Base-by-base conservation (phyloP, 2,797 vertebrate species). In the Pseudomugil gertrudae region DNA sequence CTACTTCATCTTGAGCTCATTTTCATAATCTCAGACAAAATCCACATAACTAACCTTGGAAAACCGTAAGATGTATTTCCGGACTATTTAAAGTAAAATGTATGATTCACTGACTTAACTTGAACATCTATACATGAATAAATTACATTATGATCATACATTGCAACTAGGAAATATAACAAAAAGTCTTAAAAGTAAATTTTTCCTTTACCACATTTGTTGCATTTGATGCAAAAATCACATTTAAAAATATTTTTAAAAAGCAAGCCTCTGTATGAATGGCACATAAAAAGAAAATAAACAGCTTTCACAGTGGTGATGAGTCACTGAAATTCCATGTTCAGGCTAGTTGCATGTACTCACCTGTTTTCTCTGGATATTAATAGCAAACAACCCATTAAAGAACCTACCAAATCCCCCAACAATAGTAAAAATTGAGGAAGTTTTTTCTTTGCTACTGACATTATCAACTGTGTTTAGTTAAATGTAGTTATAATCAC, bases 321-420 rank as follows among this genome's bases (percentile, higher is more conserved):
- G 84, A 83, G 48, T 87, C 78, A 85, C 30, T 58, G 74, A 74
- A 79, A 80, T 64, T 64, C 82, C 67, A 80, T 70, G 69, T 76
- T 69, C 55, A 65, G 56, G 45, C n/a, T 52, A 51, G 68, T 69
- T 72, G 54, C 56, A 67, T 76, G 58, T 76, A 63, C 52, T 58
- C 2, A 9, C 78, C 73, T 62, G 55, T 66, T 77, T 56, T 43
- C 33, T 52, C 38, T 43, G 3, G 63, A 9, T 32, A 6, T 32
- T 4, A 32, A 32, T 32, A 6, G 32, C 32, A 32, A 3, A 32
- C 32, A 32, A 5, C 32, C 1, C 4, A 1, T 9, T 36, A 36
- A 11, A 36, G 35, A 36, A 32, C 13, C 13, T 13, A 36, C 35
- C 11, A 11, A 36, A 36, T 11, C 14, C 36, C 14, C 13, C 14